phyloP scores from a whole-genome alignment of 2,888 invertebrate species.

The Epistrophe grossulariae region DNA sequence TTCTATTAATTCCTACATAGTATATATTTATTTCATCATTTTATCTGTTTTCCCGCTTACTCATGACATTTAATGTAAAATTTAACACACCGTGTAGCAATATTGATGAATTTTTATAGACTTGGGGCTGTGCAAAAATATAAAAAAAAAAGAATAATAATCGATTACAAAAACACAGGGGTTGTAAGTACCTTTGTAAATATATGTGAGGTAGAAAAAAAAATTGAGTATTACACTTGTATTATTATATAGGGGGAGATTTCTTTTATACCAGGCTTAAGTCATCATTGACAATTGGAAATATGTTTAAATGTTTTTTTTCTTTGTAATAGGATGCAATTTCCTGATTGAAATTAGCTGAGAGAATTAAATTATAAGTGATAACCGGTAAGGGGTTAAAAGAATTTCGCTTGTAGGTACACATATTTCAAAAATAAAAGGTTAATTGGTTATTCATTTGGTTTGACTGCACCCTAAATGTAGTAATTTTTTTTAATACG shows the following conservation, averaged over 20 bases:
- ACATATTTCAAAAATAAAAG: not conserved
- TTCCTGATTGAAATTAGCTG: slow-evolving; percentile 61
- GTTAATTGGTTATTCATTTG: not conserved
- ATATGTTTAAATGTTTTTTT: slow-evolving; percentile 12
- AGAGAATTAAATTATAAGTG: slow-evolving; percentile 43
- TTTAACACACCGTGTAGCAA: slow-evolving; percentile 50
- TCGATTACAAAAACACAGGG: slow-evolving; percentile 66
- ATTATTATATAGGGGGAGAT: slow-evolving; percentile 27
- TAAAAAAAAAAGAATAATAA: slow-evolving; percentile 45
- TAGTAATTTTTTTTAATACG: too few species aligned
- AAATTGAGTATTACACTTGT: slow-evolving; percentile 54
- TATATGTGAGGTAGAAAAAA: slow-evolving; percentile 19
- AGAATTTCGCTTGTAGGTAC: not conserved
- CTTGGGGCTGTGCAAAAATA: not conserved
- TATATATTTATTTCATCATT: not conserved
- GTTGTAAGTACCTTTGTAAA: slow-evolving; percentile 51
- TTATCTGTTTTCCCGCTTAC: slow-evolving; percentile 61
- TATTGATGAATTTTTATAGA: slow-evolving; percentile 53
- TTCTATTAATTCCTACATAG: not conserved
- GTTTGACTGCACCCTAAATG: not conserved
- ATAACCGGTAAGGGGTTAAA: slow-evolving; percentile 7
- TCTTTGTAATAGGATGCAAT: slow-evolving; percentile 43
- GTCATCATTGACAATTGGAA: slow-evolving; percentile 46
- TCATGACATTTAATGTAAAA: slow-evolving; percentile 63
- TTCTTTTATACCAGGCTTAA: slow-evolving; percentile 22